A percentile compares a stretch with the other conserved stretches of the same genome.
These are phyloP conservation scores for Druon quercuslanigerum DNA, from an alignment of 1,140 invertebrate genomes.

Conservation along the genomic window DNA sequence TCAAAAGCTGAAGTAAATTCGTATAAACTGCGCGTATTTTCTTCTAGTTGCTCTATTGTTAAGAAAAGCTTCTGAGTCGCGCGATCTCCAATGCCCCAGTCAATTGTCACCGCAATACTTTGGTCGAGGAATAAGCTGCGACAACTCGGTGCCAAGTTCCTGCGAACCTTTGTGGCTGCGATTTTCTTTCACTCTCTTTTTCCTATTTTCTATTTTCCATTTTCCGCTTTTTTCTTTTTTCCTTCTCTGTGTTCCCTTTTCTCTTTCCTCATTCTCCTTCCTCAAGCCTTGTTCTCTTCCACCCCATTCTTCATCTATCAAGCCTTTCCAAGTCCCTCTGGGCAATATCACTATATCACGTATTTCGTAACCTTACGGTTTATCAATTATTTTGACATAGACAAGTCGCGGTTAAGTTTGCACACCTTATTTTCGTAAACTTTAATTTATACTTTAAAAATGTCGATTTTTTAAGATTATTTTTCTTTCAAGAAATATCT, in stretches of 20 bases:
- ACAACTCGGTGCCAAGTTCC: conserved; percentile 16
- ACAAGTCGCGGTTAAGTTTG: background rate
- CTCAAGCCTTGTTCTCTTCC: background rate
- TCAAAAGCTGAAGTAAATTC: background rate
- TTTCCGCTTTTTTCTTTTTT: background rate
- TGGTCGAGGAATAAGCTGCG: conserved; percentile 13
- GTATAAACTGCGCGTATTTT: background rate
- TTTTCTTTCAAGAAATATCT: background rate
- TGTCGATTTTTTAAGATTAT: background rate
- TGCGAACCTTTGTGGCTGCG: conserved; percentile 20
- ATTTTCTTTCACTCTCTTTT: conserved; percentile 9
- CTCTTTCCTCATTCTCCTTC: background rate
- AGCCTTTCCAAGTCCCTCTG: conserved; percentile 1
- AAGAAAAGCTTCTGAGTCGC: conserved; percentile 17
- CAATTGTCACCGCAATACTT: conserved; percentile 25
- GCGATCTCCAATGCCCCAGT: conserved; percentile 20
- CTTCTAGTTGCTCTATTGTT: background rate
- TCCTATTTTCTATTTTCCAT: background rate
- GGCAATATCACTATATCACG: background rate
- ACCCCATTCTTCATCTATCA: conserved; percentile 31
- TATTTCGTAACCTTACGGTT: conserved; percentile 14
- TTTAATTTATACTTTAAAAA: background rate
- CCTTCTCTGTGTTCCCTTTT: background rate
- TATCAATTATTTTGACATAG: background rate
- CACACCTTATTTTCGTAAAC: background rate